phyloP scores from a whole-genome alignment of 2,113 vertebrate genomes.

The Beaufortia kweichowensis region DNA sequence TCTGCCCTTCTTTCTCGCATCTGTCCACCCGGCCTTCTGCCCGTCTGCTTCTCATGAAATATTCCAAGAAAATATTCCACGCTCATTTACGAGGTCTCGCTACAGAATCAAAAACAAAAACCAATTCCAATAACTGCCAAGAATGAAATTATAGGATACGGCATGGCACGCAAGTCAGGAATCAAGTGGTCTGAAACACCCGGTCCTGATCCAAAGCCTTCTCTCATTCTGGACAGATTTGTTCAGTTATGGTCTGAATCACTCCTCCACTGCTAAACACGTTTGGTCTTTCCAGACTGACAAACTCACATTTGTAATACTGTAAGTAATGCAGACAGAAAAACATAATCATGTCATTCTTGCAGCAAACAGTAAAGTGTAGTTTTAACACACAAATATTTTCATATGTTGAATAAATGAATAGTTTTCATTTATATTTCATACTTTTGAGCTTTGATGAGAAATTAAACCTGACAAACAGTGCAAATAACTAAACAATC shows the following conservation, averaged over 20 bases:
- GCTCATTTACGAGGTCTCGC: conserved; percentile 43
- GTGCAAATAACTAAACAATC: no score
- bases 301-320: neutral
- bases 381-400: no score
- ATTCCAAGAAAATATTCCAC: conserved; percentile 52
- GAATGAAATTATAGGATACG: conserved; percentile 38
- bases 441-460: no score
- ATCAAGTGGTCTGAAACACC: conserved; percentile 28
- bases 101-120: conserved; percentile 42
- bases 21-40: conserved; percentile 22
- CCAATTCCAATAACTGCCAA: conserved; percentile 35
- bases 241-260: neutral
- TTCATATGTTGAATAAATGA: no score
- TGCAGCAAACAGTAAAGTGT: no score
- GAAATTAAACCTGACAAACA: no score
- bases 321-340: no score
- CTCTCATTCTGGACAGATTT: conserved; percentile 10
- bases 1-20: neutral
- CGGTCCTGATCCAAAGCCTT: neutral
- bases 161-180: conserved; percentile 33
- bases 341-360: no score
- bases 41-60: conserved; percentile 30
- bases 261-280: neutral
- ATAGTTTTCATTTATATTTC: no score
- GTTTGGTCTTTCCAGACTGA: neutral